Evolutionary conservation across 2,888 invertebrate species (phyloP).

Genomic region (Eudasyphora cyanicolor): DNA sequence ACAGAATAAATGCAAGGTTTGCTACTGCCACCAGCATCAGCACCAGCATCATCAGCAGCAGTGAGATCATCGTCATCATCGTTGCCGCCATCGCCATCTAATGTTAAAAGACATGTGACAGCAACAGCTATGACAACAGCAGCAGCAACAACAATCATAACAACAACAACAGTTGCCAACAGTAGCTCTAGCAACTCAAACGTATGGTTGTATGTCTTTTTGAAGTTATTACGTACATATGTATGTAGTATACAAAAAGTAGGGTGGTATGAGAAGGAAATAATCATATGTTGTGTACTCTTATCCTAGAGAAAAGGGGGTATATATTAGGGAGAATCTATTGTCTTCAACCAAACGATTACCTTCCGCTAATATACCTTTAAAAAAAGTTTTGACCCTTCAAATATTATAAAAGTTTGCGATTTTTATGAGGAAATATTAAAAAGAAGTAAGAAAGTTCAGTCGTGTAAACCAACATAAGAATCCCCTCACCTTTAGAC

Average conservation of each 20-base stretch:
- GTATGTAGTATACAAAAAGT: background rate
- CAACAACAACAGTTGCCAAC: conserved; percentile 76
- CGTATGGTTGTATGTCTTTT: background rate
- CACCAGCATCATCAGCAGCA: conserved; percentile 8
- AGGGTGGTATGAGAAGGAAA: background rate
- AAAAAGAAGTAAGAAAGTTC: no score
- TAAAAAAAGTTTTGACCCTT: no score
- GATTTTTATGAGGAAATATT: no score
- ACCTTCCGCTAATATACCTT: no score
- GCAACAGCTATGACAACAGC: conserved; percentile 42
- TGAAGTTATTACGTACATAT: conserved; percentile 13
- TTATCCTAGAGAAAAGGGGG: no score
- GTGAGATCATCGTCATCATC: conserved; percentile 21
- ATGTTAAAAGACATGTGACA: conserved; percentile 62
- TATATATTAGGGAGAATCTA: no score
- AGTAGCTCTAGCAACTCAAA: conserved; percentile 69
- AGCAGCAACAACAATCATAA: conserved; percentile 1
- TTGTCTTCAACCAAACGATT: no score
- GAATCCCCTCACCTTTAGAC: no score
- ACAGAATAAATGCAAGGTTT: conserved; percentile 29
- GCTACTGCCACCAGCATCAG: conserved; percentile 46
- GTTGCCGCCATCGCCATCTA: conserved; percentile 49
- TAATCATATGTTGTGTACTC: no score
- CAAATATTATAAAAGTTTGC: no score
- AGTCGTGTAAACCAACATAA: no score